These are phyloP conservation scores for Mycogona germanica DNA, from an alignment of 2,888 invertebrate species.

Conservation along the genomic window DNA sequence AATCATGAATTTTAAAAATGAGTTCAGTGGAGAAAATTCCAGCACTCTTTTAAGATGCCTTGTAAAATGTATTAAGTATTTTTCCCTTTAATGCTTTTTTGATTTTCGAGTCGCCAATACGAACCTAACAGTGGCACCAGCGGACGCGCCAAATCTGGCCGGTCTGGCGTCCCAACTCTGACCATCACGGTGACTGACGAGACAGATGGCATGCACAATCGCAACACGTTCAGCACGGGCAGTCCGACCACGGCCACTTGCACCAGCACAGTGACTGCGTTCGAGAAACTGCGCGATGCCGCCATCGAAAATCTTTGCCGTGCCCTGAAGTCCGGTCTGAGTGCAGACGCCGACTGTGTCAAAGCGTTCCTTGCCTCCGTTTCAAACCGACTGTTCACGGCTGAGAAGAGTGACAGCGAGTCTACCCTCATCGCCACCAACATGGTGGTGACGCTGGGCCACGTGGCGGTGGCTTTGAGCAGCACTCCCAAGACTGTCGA, in stretches of 20 bases:
- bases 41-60: no score
- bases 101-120: no score
- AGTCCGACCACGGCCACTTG: conserved; percentile 17
- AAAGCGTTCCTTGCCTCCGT: conserved; percentile 92
- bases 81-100: no score
- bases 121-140: no score
- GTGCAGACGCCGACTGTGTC: conserved; percentile 81
- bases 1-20: no score
- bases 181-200: conserved; percentile 33
- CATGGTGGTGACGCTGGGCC: conserved; percentile 93
- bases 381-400: conserved; percentile 88
- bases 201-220: conserved; percentile 9
- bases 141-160: not conserved
- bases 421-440: conserved; percentile 88
- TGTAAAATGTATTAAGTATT: no score
- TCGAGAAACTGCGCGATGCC: conserved; percentile 84
- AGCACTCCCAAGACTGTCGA: conserved; percentile 89
- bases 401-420: conserved; percentile 51
- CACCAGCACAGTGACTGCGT: conserved; percentile 48
- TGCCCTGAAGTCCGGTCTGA: conserved; percentile 78
- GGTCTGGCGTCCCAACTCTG: conserved; percentile 12
- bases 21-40: no score
- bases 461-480: conserved; percentile 87
- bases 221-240: conserved; percentile 12
- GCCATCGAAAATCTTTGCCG: conserved; percentile 93